Base-by-base conservation (phyloP, 2,797 vertebrate species). In the Sarcoramphus papa region DNA sequence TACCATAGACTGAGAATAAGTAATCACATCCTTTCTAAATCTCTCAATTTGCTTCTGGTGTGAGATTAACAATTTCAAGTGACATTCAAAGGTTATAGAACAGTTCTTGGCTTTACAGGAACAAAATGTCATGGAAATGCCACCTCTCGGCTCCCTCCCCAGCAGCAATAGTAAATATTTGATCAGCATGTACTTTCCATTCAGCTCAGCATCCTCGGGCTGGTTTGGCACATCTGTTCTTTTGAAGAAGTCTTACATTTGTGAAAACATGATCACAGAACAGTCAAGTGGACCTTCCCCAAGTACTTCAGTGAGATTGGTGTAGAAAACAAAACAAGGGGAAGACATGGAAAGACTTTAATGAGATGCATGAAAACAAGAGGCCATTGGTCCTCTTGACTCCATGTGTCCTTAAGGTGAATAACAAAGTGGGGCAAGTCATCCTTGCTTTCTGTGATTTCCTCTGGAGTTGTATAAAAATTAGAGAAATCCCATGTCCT, bases 41-140 rank as follows among this genome's bases (percentile, higher is more conserved):
- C 9, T 91, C 53, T 92, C 53, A 14, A 18, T 56, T 80, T 86
- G 37, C 18, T 91, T 87, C 64, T 93, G 30, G 27, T 85, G 60
- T 21, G 50, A 84, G 40, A 88, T 85, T 67, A 84, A 82, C 50
- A 79, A 85, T 89, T 96, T 92, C 80, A 94, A 96, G 68, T 40
- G 57, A 90, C 59, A 54, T 82, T 75, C 48, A 95, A 80, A 95
- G 51, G 76, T 94, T 96, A 95, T 51, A 91, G 86, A 92, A 82
- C 85, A 90, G 45, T 60, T 92, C 76, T 90, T 88, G 35, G 67
- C 64, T 86, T 82, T 92, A 85, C 37, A 94, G 90, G 91, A 94
- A 88, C 85, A 95, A 95, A 97, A 96, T 95, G 86, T 97, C 95
- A 89, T 8, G 83, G 90, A 96, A 93, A 85, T 14, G 6, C 68